A percentile compares a stretch with the other conserved stretches of the same genome.
Conservation (phyloP, 2,888 invertebrate genomes). For the Himalopsyche anomala region DNA sequence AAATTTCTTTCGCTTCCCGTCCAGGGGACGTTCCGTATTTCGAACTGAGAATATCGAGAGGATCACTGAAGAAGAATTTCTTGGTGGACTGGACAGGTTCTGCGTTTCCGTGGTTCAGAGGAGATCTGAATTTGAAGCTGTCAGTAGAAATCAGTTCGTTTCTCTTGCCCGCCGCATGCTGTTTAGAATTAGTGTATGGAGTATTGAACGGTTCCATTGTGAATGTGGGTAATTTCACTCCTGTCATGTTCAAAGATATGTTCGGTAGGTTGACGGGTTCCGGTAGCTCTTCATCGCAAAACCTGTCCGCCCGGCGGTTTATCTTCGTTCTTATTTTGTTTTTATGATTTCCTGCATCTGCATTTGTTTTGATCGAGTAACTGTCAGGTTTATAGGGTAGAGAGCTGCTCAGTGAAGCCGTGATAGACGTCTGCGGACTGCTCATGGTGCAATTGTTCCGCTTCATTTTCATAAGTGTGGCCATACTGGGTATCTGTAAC, state of each 20-base stretch:
- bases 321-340: conserved; percentile 56
- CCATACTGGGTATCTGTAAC: conserved; percentile 80
- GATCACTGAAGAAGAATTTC: conserved; percentile 63
- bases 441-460: conserved; percentile 67
- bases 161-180: conserved; percentile 23
- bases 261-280: conserved; percentile 56
- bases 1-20: conserved; percentile 9
- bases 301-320: conserved; percentile 46
- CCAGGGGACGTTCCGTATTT: conserved; percentile 41
- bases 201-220: conserved; percentile 45
- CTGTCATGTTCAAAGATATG: conserved; percentile 54
- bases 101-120: conserved; percentile 27
- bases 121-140: conserved; percentile 57
- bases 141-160: not conserved
- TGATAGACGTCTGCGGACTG: conserved; percentile 59
- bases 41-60: conserved; percentile 58
- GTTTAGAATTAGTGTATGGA: conserved; percentile 15
- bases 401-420: conserved; percentile 63
- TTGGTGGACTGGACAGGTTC: conserved; percentile 45
- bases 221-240: conserved; percentile 54
- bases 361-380: conserved; percentile 45
- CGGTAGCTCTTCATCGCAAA: conserved; percentile 55
- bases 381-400: conserved; percentile 51
- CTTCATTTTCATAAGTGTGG: conserved; percentile 80
- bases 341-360: conserved; percentile 51